phyloP scores from a whole-genome alignment of 1,140 invertebrate species.

The Cephus cinctus region DNA sequence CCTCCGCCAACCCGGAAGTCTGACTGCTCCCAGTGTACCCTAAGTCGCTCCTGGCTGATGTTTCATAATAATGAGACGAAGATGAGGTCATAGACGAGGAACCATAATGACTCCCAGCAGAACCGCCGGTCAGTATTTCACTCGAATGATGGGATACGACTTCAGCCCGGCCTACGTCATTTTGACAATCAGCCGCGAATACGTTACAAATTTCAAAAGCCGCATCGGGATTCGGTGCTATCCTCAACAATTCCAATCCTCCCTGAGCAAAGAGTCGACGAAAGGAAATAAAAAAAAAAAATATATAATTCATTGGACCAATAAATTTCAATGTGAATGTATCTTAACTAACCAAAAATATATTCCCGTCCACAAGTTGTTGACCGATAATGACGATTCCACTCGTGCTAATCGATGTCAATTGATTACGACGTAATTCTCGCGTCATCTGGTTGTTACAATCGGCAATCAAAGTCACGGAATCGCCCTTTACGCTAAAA shows the following conservation, averaged over 20 bases:
- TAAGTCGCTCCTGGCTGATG: too few relatives aligned
- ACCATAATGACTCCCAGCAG: too few relatives aligned
- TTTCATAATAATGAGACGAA: too few relatives aligned
- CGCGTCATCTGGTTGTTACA: slow-evolving; percentile 64
- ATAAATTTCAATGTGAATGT: too few relatives aligned
- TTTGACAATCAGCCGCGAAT: slow-evolving; percentile 66
- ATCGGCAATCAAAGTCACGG: slow-evolving; percentile 71
- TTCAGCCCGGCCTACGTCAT: too few relatives aligned
- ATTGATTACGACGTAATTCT: slow-evolving; percentile 57
- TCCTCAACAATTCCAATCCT: slow-evolving; percentile 72
- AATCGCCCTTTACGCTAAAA: slow-evolving; percentile 75
- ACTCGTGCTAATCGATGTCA: slow-evolving; percentile 62
- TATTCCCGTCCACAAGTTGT: slow-evolving; percentile 66
- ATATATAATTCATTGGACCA: not conserved
- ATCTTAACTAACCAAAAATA: slow-evolving; percentile 65
- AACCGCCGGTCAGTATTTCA: too few relatives aligned
- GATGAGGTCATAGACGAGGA: too few relatives aligned
- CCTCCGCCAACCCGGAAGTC: too few relatives aligned
- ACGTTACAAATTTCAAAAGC: slow-evolving; percentile 75
- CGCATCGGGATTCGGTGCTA: slow-evolving; percentile 71
- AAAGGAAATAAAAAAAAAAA: slow-evolving; percentile 4
- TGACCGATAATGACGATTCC: slow-evolving; percentile 74
- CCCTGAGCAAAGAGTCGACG: slow-evolving; percentile 59
- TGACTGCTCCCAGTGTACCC: too few relatives aligned
- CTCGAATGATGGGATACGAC: too few relatives aligned